Evolutionary conservation across 2,113 vertebrate genomes (phyloP).

Genomic region (Chascanopsetta lugubris): DNA sequence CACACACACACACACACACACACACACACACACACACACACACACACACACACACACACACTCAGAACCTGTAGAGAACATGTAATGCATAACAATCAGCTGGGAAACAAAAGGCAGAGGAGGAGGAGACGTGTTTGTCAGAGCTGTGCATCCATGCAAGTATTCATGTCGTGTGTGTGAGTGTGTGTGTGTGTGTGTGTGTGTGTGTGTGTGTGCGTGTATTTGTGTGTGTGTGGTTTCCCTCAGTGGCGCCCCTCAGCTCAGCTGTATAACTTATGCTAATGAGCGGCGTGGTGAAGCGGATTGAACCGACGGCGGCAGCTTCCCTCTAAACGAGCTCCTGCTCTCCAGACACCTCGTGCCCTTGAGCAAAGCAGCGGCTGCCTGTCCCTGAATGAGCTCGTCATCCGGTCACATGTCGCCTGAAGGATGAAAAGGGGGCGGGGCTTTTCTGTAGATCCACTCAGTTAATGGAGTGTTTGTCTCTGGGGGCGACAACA

Average conservation of each 20-base stretch:
- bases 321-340: not conserved
- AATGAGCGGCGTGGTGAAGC: not conserved
- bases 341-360: not conserved
- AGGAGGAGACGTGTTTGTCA: not conserved
- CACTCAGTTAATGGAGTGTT: no score
- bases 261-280: not conserved
- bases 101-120: slow-evolving; percentile 37
- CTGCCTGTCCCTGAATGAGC: not conserved
- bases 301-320: not conserved
- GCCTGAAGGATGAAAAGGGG: not conserved
- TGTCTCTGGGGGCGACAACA: no score
- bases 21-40: slow-evolving; percentile 15
- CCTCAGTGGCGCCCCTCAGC: not conserved
- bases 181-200: slow-evolving; percentile 9
- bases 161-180: slow-evolving; percentile 12
- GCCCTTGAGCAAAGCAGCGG: not conserved
- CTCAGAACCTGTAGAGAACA: slow-evolving; percentile 22
- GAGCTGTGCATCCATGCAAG: slow-evolving; percentile 13
- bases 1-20: slow-evolving; percentile 19
- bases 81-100: slow-evolving; percentile 59
- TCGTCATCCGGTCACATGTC: not conserved
- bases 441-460: no score
- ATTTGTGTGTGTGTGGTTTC: slow-evolving; percentile 15
- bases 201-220: not conserved
- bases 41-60: slow-evolving; percentile 19